Evolutionary conservation across 1,140 invertebrate genomes (phyloP).

Genomic region (Papilio dardanus): DNA sequence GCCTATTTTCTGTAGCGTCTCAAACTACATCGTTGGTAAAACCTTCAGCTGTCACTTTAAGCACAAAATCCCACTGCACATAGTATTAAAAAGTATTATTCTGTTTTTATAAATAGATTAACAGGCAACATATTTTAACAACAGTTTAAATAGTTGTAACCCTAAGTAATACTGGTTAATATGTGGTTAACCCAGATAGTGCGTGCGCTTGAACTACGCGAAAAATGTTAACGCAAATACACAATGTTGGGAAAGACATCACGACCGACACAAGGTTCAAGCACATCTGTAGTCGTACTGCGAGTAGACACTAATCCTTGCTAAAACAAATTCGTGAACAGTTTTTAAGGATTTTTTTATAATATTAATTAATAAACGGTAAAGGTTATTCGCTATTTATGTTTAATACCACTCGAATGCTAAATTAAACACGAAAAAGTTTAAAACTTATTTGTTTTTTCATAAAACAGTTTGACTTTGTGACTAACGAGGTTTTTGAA

Average conservation of each 20-base stretch:
- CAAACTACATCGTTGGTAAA: no score
- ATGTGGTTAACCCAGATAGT: neutral
- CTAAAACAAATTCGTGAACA: no score
- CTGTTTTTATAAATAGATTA: neutral
- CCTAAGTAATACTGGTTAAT: neutral
- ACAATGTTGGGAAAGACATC: neutral
- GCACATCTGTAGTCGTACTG: neutral
- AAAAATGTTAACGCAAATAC: neutral
- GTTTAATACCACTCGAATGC: no score
- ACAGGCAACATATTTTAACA: neutral
- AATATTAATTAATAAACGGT: no score
- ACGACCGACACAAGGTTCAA: neutral
- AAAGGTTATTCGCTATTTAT: no score
- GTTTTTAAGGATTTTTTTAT: no score
- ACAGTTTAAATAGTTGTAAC: neutral
- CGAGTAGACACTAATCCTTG: no score
- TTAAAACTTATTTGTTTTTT: no score
- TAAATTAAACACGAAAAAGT: no score
- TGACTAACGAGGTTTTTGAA: no score
- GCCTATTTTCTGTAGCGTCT: neutral
- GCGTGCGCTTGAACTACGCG: conserved; percentile 11
- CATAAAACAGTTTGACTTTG: no score
- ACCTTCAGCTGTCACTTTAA: neutral
- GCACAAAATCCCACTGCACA: neutral
- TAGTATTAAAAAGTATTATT: neutral